Conservation (phyloP, 2,797 vertebrate genomes). For the Pangasius sanitwongsei region DNA sequence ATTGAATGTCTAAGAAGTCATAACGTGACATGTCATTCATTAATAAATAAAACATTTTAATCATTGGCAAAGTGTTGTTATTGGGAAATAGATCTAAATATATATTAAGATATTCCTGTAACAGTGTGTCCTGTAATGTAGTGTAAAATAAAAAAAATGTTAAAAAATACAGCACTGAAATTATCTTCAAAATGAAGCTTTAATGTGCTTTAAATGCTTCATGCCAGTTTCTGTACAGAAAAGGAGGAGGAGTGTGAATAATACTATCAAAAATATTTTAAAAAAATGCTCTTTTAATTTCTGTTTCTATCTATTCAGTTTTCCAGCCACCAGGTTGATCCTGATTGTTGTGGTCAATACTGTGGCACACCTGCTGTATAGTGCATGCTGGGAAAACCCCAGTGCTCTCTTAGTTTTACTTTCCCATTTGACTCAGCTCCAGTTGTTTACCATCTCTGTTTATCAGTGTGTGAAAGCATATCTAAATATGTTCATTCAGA, state of each 20-base stretch:
- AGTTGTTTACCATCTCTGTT: constrained; percentile 14
- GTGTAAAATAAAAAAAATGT: background rate
- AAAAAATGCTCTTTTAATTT: background rate
- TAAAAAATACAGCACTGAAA: background rate
- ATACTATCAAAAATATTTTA: background rate
- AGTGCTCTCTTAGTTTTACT: background rate
- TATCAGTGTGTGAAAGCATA: background rate
- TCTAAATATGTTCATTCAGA: background rate
- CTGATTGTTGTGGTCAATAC: background rate
- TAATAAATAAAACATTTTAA: background rate
- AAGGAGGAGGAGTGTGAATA: background rate
- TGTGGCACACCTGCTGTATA: constrained; percentile 3
- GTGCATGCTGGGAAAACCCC: constrained; percentile 21
- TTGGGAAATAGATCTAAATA: background rate
- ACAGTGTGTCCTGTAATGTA: background rate
- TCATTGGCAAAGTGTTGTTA: background rate
- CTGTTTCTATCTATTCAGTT: background rate
- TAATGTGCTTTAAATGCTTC: background rate
- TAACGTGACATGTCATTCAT: background rate
- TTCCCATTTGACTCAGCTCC: constrained; percentile 14
- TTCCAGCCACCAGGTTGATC: background rate
- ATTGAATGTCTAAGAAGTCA: background rate
- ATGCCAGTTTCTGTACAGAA: background rate
- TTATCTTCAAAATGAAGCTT: background rate
- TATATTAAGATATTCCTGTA: background rate